These are phyloP conservation scores for Ciconia nigra DNA, from an alignment of 2,797 vertebrate genomes.

Conservation along the genomic window DNA sequence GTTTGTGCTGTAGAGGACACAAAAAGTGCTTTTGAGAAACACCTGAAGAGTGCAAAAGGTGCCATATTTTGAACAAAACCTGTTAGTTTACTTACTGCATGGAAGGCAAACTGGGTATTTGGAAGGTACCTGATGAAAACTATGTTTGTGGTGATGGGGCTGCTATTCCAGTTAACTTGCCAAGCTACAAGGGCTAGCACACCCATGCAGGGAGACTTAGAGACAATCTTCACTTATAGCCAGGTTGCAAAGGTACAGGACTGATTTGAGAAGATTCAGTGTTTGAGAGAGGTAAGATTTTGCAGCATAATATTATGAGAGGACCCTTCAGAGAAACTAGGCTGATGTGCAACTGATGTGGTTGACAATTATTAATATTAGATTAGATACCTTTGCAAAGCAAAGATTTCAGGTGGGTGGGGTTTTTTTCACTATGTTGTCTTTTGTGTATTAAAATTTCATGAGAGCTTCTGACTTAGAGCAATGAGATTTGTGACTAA, in stretches of 20 bases:
- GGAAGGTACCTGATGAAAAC: background rate
- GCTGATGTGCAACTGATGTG: background rate
- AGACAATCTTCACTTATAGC: background rate
- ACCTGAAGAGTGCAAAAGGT: background rate
- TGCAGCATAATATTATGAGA: background rate
- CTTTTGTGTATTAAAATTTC: background rate
- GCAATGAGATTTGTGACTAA: background rate
- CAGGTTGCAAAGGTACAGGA: background rate
- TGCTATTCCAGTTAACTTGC: background rate
- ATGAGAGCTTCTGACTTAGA: background rate
- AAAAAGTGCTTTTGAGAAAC: background rate
- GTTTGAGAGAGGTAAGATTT: background rate
- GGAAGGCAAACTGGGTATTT: background rate
- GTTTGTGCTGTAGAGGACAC: background rate
- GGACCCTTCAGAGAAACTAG: background rate
- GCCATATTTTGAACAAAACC: background rate
- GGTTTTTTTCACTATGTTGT: background rate
- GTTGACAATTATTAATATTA: background rate
- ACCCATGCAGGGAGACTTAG: background rate
- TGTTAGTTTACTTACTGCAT: background rate
- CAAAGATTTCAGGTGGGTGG: background rate
- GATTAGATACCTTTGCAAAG: background rate
- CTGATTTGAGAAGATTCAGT: background rate
- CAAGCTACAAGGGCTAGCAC: background rate
- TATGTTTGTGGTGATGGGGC: background rate